Evolutionary conservation across 2,113 vertebrate genomes (phyloP).

Genomic region (Proteles cristata): DNA sequence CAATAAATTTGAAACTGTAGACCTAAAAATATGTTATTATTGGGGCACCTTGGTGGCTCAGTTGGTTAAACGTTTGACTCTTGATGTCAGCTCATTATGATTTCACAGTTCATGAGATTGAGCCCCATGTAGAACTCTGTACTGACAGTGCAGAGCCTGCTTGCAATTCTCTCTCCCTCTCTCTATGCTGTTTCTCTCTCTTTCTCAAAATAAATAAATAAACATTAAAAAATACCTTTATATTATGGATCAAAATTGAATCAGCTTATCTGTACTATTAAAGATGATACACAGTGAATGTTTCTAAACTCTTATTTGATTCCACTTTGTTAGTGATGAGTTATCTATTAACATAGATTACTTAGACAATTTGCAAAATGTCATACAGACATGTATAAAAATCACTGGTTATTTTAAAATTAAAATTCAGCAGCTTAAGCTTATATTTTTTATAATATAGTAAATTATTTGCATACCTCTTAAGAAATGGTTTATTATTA

Average conservation of each 20-base stretch:
- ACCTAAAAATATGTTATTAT: neutral
- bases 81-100: no score
- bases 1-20: neutral
- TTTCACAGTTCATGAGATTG: no score
- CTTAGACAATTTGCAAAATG: neutral
- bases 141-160: no score
- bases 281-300: neutral
- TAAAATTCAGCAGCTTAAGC: neutral
- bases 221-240: neutral
- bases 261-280: neutral
- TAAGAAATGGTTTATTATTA: neutral
- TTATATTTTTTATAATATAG: neutral
- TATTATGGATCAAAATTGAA: neutral
- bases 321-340: neutral
- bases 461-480: neutral
- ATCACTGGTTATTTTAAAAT: neutral
- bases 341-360: neutral
- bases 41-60: no score
- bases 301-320: neutral
- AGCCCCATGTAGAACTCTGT: no score
- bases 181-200: no score
- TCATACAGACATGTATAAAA: neutral
- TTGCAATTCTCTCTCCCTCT: no score
- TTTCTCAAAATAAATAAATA: neutral
- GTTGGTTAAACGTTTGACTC: no score